Evolutionary conservation across 2,888 invertebrate genomes (phyloP), one percentile per base, ranked within the genome.

Genomic region (Pachydiplax longipennis): DNA sequence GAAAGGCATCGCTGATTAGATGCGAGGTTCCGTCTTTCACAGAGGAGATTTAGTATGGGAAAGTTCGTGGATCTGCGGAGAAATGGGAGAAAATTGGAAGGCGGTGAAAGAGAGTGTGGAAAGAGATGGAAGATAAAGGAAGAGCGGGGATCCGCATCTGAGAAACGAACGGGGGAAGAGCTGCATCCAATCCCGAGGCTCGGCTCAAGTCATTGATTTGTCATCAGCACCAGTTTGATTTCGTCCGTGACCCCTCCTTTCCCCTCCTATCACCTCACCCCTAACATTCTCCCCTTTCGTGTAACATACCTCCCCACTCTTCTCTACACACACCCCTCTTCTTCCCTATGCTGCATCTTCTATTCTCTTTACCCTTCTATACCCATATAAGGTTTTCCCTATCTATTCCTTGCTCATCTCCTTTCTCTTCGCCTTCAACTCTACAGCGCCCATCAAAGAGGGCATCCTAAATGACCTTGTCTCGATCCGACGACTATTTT

Each of bases 201-300:
- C 61, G 87, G 87, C 61, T 87, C 58, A 61, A 87, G 87, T 87
- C 87, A 87, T 87, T 87, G 87, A 87, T 87, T 87, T 87, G 87
- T 87, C 87, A 87, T 87, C 87, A 87, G 87, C 87, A 87, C 87
- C 87, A 87, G 87, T 87, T 87, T 87, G 87, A 87, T 87, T 87
- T 87, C 87, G 87, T 61, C 87, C 87, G 37, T 87, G 87, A 87
- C 61, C 87, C 87, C 87, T 73, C 73, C 73, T 22, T 22, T n/a
- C n/a, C 37, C 61, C 22, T 37, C 73, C 73, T 12, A 5, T n/a
- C n/a, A 15, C 61, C 22, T 37, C 25, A 22, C 10, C 22, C 18
- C 22, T 2, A 2, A 18, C 10, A 10, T n/a, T 65, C 87, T 37
- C 83, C 0, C 53, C 10, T 8, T 25, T 8, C 44, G 5, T 48